These are phyloP conservation scores for Tragelaphus scriptus DNA, from an alignment of 2,113 vertebrate genomes.

Conservation along the genomic window DNA sequence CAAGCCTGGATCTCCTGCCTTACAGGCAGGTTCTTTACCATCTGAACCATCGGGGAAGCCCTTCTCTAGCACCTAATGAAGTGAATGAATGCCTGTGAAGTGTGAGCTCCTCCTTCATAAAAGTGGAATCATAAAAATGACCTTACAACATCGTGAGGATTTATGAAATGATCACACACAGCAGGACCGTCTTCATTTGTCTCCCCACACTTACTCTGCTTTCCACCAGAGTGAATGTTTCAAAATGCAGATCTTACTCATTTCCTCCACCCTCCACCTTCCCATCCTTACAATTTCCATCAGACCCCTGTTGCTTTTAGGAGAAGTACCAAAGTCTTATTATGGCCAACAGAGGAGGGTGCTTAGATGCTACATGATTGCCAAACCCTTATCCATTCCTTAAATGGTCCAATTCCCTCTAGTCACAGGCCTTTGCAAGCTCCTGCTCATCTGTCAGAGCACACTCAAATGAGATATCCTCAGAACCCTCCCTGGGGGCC, in stretches of 20 bases:
- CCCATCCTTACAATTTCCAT: background rate
- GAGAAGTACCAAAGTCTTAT: accelerated
- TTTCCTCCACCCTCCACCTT: background rate
- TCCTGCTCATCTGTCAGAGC: background rate
- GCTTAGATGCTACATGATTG: background rate
- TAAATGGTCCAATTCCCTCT: accelerated
- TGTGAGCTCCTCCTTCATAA: background rate
- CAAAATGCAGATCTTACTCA: background rate
- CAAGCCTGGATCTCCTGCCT: background rate
- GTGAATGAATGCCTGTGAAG: background rate
- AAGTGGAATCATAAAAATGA: background rate
- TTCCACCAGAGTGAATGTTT: background rate
- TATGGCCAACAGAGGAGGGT: background rate
- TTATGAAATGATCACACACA: background rate
- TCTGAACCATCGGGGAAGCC: background rate
- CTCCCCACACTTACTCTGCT: background rate
- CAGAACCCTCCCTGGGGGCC: background rate
- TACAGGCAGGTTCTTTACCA: background rate
- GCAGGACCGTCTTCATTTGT: background rate
- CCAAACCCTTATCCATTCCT: background rate
- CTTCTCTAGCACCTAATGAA: background rate
- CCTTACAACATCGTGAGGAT: background rate
- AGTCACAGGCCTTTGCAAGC: background rate
- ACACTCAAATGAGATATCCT: background rate
- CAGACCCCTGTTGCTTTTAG: background rate